These are phyloP conservation scores for Vandiemenella viatica DNA, from an alignment of 2,888 invertebrate species.

Conservation along the genomic window DNA sequence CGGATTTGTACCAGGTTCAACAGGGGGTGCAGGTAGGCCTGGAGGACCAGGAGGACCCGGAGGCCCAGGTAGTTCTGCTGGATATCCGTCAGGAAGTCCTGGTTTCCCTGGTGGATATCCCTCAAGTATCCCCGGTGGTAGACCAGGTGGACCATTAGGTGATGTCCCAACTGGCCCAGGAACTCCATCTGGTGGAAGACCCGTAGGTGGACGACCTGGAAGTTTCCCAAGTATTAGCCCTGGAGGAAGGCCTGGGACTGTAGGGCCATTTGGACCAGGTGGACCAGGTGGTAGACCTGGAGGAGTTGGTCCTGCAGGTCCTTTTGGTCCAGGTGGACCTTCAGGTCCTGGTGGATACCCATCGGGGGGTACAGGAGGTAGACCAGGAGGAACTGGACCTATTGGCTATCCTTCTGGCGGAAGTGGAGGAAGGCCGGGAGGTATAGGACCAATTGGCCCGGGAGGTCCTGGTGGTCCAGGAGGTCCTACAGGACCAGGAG, in stretches of 20 bases:
- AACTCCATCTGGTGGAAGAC: constrained; percentile 14
- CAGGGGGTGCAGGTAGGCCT: constrained; percentile 21
- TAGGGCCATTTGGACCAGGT: constrained; percentile 15
- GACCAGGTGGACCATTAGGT: constrained; percentile 17
- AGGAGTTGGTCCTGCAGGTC: constrained; percentile 16
- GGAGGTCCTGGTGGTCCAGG: constrained; percentile 7
- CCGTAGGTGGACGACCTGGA: constrained; percentile 15
- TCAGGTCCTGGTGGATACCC: constrained; percentile 19
- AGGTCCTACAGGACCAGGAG: constrained; percentile 19
- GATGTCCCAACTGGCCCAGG: constrained; percentile 15
- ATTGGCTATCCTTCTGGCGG: constrained; percentile 1
- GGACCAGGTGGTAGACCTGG: constrained; percentile 16
- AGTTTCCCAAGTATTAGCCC: constrained; percentile 3
- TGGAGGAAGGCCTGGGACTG: constrained; percentile 1
- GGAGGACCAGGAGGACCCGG: constrained; percentile 17
- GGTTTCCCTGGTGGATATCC: constrained; percentile 19
- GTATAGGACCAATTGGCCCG: constrained; percentile 29
- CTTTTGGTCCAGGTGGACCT: constrained; percentile 19
- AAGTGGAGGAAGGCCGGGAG: constrained; percentile 23
- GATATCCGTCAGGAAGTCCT: constrained; percentile 19
- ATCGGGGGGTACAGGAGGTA: constrained; percentile 21
- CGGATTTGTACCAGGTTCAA: constrained; percentile 15
- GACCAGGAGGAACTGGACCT: constrained; percentile 19
- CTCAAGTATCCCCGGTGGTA: constrained; percentile 16
- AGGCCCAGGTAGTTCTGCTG: constrained; percentile 2